These are phyloP conservation scores for Polyploca ridens DNA, from an alignment of 2,888 invertebrate genomes.

Conservation along the genomic window DNA sequence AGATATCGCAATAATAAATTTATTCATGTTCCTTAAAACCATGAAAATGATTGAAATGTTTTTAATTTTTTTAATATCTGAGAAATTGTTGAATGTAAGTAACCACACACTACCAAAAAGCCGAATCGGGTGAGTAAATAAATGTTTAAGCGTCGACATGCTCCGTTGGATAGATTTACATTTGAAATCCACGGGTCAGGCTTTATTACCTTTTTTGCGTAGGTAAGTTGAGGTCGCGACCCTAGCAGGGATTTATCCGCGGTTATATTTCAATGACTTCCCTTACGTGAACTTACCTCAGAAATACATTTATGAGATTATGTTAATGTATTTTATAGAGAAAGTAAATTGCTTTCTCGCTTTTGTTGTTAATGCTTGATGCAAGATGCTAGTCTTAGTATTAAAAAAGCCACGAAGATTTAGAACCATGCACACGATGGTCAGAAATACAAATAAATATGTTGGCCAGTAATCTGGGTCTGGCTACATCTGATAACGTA, in stretches of 20 bases:
- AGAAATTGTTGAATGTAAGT: constrained; percentile 43
- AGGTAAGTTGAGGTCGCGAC: constrained; percentile 47
- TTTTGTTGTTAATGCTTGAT: background rate
- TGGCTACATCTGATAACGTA: too few species aligned
- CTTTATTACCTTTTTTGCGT: constrained; percentile 61
- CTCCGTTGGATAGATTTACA: constrained; percentile 59
- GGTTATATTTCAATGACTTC: constrained; percentile 34
- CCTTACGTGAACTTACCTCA: constrained; percentile 15
- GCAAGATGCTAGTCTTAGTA: background rate
- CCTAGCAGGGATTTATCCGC: constrained; percentile 33
- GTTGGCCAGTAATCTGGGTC: too few species aligned
- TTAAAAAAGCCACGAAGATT: too few species aligned
- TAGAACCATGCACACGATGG: too few species aligned
- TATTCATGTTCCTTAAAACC: too few species aligned
- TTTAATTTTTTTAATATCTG: constrained; percentile 26
- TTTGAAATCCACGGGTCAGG: constrained; percentile 66
- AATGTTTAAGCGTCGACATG: constrained; percentile 63
- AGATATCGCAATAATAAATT: too few species aligned
- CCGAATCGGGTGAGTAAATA: constrained; percentile 52
- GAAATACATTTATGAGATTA: constrained; percentile 1
- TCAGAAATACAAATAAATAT: too few species aligned
- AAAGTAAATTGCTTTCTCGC: background rate
- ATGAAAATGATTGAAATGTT: constrained; percentile 14
- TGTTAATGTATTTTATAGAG: background rate
- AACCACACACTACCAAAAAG: constrained; percentile 45